Conservation (phyloP, 2,113 vertebrate species). For the Carettochelys insculpta region DNA sequence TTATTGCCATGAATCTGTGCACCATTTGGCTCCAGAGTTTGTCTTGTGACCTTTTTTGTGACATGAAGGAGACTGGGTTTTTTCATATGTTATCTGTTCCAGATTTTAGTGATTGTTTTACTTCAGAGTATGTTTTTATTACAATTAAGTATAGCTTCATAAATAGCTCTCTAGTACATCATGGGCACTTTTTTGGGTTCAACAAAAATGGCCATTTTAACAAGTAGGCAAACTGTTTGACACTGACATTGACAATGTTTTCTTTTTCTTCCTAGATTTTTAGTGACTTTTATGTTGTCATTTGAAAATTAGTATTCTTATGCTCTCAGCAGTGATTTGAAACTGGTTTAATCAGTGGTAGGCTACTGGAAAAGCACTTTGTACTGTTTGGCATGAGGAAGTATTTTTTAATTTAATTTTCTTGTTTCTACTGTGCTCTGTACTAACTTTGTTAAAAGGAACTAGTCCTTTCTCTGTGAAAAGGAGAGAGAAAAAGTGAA, state of each 20-base stretch:
- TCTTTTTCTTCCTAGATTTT: not conserved
- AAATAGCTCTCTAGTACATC: not conserved
- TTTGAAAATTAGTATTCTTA: not conserved
- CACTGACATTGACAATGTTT: not conserved
- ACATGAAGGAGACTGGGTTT: not conserved
- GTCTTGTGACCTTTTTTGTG: not conserved
- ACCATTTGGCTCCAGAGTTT: not conserved
- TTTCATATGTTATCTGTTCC: not conserved
- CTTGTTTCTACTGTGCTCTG: not conserved
- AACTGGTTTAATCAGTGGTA: not conserved
- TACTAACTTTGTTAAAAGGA: not conserved
- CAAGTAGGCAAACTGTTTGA: not conserved
- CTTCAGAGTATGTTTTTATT: not conserved
- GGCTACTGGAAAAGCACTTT: not conserved
- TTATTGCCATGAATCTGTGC: not conserved
- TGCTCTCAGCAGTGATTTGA: not conserved
- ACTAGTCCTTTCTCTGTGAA: not conserved
- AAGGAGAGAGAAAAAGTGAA: not conserved
- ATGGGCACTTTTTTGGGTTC: not conserved
- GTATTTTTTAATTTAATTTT: not conserved
- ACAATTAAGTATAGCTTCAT: not conserved
- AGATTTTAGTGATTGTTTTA: not conserved
- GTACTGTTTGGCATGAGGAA: not conserved
- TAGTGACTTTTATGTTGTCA: not conserved
- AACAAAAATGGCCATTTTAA: not conserved